Conservation (phyloP, 2,888 invertebrate genomes). For the Scaptomyza reducta region DNA sequence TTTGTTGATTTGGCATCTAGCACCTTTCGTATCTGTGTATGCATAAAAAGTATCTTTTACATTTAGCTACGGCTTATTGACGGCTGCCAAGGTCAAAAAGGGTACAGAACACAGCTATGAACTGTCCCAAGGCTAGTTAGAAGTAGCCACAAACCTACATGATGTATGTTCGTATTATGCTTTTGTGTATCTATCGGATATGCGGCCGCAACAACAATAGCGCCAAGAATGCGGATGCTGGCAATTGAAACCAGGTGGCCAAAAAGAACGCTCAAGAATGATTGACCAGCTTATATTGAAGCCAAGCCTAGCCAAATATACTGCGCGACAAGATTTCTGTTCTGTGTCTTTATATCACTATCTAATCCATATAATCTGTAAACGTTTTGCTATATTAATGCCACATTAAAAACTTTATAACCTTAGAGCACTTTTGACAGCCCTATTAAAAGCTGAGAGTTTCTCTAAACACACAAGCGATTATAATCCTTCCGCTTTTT, state of each 20-base stretch:
- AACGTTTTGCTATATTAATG: too few relatives aligned
- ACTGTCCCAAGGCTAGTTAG: too few relatives aligned
- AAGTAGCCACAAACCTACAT: conserved; percentile 3
- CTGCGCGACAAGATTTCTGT: background rate
- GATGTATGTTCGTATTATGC: background rate
- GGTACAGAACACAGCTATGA: conserved; percentile 20
- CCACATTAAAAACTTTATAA: background rate
- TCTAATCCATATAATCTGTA: background rate
- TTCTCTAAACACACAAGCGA: background rate
- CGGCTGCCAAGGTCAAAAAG: conserved; percentile 38
- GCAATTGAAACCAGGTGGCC: background rate
- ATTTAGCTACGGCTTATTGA: conserved; percentile 23
- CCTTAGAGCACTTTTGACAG: background rate
- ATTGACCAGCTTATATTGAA: background rate
- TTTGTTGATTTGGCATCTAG: conserved; percentile 13
- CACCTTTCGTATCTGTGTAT: conserved; percentile 4
- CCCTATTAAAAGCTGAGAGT: background rate
- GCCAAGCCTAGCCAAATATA: background rate
- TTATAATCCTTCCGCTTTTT: background rate
- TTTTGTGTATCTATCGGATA: conserved; percentile 18
- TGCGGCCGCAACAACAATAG: conserved; percentile 12
- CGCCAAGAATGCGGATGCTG: conserved; percentile 31
- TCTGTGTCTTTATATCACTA: background rate
- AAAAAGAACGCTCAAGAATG: background rate
- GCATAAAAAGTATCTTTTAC: conserved; percentile 25